Evolutionary conservation across 2,113 vertebrate species (phyloP).

Genomic region (Caloenas nicobarica): DNA sequence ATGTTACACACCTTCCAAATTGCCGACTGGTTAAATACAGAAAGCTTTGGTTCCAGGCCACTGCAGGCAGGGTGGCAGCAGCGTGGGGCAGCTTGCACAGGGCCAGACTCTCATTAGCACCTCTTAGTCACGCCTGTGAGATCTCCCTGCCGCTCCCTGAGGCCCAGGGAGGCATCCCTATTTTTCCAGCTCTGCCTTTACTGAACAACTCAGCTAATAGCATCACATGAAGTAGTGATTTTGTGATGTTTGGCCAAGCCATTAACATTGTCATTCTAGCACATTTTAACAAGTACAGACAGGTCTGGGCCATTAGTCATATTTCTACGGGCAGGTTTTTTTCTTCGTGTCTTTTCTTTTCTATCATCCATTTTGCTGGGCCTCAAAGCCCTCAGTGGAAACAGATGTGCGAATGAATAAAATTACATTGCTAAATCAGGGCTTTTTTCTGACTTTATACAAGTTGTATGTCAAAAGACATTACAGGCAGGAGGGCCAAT

Average conservation of each 20-base stretch:
- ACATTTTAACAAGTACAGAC: constrained; percentile 43
- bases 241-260: constrained; percentile 55
- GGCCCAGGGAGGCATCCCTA: neutral
- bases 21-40: neutral
- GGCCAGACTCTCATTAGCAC: neutral
- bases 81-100: rapidly evolving
- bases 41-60: neutral
- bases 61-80: neutral
- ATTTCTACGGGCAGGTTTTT: neutral
- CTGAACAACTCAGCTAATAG: neutral
- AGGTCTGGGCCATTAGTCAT: constrained; percentile 14
- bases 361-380: neutral
- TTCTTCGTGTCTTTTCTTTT: neutral
- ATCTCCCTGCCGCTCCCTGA: neutral
- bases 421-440: neutral
- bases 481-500: neutral
- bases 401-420: constrained; percentile 1
- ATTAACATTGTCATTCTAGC: constrained; percentile 13
- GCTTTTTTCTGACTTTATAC: neutral
- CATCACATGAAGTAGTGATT: constrained; percentile 23
- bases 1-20: neutral
- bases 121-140: rapidly evolving
- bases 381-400: constrained; percentile 5
- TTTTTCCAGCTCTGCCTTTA: neutral
- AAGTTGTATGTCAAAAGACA: neutral